phyloP scores from a whole-genome alignment of 2,888 invertebrate species.

The Cristatella mucedo region DNA sequence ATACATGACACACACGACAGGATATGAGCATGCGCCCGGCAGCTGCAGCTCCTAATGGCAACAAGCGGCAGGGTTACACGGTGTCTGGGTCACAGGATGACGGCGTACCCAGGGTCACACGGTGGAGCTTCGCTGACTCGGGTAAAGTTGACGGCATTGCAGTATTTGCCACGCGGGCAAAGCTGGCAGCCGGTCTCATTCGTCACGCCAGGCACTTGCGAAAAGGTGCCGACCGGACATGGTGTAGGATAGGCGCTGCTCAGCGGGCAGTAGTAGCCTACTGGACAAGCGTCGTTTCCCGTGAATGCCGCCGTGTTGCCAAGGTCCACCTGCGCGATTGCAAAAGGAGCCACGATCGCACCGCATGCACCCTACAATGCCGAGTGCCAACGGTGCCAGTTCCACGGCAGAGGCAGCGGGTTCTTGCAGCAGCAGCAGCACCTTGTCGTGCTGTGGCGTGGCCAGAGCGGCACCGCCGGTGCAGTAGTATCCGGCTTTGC shows the following conservation, averaged over 20 bases:
- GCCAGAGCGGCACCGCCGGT: conserved; percentile 20
- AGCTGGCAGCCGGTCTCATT: conserved; percentile 21
- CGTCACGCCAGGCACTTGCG: conserved; percentile 19
- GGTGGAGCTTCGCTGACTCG: conserved; percentile 19
- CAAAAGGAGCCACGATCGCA: too few relatives aligned
- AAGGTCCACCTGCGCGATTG: too few relatives aligned
- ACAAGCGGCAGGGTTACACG: too few relatives aligned
- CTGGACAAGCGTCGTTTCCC: conserved; percentile 31
- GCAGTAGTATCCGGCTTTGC: conserved; percentile 29
- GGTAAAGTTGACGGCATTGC: conserved; percentile 26
- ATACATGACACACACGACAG: too few relatives aligned
- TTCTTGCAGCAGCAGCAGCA: too few relatives aligned
- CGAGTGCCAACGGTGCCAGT: too few relatives aligned
- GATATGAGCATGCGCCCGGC: too few relatives aligned
- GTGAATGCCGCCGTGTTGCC: too few relatives aligned
- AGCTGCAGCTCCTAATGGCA: too few relatives aligned
- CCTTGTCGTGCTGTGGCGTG: conserved; percentile 21
- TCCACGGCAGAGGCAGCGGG: too few relatives aligned
- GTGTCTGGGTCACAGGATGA: too few relatives aligned
- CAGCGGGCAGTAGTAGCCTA: conserved; percentile 30
- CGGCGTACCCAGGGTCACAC: conserved; percentile 17
- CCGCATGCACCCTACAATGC: too few relatives aligned
- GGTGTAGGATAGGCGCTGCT: conserved; percentile 25
- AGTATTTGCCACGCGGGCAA: conserved; percentile 30
- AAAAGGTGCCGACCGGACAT: conserved; percentile 32